Conservation (phyloP, 2,113 vertebrate genomes). For the Oxyura jamaicensis region DNA sequence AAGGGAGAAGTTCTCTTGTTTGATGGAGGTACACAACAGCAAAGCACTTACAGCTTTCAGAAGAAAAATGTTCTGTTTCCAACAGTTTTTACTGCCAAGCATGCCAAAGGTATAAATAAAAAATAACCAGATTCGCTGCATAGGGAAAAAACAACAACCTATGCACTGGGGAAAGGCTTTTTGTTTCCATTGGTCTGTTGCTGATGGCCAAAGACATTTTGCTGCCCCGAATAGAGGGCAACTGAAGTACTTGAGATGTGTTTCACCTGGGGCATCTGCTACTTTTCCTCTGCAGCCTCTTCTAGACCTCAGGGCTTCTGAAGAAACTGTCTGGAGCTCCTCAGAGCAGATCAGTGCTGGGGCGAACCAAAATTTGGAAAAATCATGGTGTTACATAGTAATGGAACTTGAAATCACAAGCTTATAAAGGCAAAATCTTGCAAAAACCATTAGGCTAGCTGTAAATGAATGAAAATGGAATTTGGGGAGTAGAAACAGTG, state of each 20-base stretch:
- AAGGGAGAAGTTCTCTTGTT: conserved; percentile 21
- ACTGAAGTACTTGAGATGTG: accelerated
- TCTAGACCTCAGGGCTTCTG: not conserved
- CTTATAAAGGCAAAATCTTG: not conserved
- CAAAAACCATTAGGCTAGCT: not conserved
- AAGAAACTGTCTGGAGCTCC: not conserved
- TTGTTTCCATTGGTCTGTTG: not conserved
- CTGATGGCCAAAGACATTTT: not conserved
- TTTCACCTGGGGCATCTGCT: not conserved
- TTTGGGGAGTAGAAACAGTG: not conserved
- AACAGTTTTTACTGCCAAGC: not conserved
- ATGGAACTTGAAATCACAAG: not conserved
- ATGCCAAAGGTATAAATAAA: not conserved
- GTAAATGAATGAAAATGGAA: not conserved
- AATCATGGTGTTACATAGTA: not conserved
- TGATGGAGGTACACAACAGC: not conserved
- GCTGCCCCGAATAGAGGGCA: not conserved
- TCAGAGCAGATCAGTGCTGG: not conserved
- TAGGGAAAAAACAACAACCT: not conserved
- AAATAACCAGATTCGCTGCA: not conserved
- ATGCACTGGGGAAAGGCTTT: accelerated
- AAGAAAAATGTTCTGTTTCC: not conserved
- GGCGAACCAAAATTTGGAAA: not conserved
- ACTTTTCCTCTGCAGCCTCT: not conserved
- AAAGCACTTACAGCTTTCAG: not conserved